phyloP scores from a whole-genome alignment of 2,797 vertebrate species.

The Myiotriccus ornatus region DNA sequence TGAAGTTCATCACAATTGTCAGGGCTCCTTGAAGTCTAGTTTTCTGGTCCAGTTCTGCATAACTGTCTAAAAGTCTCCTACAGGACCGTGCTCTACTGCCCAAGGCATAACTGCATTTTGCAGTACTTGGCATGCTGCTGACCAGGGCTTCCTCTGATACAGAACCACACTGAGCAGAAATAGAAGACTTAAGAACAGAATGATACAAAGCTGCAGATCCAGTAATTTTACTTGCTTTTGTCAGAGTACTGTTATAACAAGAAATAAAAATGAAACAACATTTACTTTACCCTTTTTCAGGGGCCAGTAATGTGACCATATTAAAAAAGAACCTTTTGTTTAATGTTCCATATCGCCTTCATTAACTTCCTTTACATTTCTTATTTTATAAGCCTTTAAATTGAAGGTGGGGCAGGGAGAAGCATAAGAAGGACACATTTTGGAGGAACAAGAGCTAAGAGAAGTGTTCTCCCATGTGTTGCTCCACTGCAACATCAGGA shows the following conservation, averaged over 20 bases:
- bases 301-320: background rate
- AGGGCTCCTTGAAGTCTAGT: background rate
- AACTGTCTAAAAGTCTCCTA: background rate
- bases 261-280: background rate
- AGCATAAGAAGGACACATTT: background rate
- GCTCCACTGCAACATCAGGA: background rate
- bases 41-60: background rate
- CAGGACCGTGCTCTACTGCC: rapidly evolving
- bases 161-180: background rate
- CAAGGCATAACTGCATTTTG: background rate
- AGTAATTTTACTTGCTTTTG: background rate
- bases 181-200: background rate
- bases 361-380: background rate
- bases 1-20: background rate
- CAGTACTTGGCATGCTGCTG: background rate
- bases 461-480: background rate
- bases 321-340: background rate
- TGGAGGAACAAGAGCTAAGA: background rate
- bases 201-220: background rate
- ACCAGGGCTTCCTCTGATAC: background rate
- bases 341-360: background rate
- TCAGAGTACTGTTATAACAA: background rate
- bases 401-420: background rate
- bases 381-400: conserved; percentile 9
- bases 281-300: background rate